Conservation (phyloP, 2,888 invertebrate species). For the Andrena chrysosceles region DNA sequence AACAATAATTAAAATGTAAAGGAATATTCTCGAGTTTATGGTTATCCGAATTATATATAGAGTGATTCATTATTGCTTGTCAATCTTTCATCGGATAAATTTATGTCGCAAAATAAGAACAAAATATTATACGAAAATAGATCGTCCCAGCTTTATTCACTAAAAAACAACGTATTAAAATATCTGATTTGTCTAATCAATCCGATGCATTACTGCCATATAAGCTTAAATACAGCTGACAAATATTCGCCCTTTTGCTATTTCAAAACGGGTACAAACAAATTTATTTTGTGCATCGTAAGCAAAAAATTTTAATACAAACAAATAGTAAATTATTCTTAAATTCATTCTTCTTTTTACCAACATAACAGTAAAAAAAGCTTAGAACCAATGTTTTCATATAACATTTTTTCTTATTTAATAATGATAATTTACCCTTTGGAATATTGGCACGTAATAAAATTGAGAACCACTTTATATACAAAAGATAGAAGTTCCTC, state of each 20-base stretch:
- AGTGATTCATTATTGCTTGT: neutral
- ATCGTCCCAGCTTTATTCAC: neutral
- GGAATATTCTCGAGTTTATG: conserved; percentile 28
- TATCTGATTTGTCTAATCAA: too few species aligned
- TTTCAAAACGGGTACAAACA: neutral
- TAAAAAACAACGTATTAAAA: neutral
- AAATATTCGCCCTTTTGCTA: neutral
- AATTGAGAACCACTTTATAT: neutral
- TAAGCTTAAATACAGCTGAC: neutral
- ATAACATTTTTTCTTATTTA: neutral
- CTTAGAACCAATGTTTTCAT: neutral
- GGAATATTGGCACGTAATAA: neutral
- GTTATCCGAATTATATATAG: conserved; percentile 28
- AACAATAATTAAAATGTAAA: conserved; percentile 51
- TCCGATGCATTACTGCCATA: neutral
- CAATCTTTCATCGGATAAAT: neutral
- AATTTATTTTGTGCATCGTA: too few species aligned
- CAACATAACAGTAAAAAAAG: neutral
- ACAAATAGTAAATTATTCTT: neutral
- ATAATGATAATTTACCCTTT: neutral
- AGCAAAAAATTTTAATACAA: neutral
- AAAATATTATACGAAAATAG: neutral
- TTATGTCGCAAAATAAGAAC: neutral
- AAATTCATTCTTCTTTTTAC: too few species aligned
- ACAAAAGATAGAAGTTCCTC: neutral